Evolutionary conservation across 2,113 vertebrate genomes (phyloP).

Genomic region (Periophthalmus modestus): DNA sequence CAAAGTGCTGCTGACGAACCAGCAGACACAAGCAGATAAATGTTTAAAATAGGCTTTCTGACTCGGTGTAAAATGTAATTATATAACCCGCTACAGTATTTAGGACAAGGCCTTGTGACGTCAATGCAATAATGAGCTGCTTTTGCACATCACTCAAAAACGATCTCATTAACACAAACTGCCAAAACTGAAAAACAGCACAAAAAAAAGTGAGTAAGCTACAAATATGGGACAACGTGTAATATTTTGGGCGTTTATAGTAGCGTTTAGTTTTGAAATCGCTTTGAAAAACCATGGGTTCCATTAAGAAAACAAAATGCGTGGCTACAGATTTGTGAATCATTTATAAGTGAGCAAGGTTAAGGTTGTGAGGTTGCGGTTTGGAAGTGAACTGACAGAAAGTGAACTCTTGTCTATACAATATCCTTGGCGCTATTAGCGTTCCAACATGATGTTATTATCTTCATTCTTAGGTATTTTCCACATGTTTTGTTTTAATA

Average conservation of each 20-base stretch:
- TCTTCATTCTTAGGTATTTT: neutral
- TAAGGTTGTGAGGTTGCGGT: constrained; percentile 31
- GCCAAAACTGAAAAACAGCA: constrained; percentile 7
- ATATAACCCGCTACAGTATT: constrained; percentile 29
- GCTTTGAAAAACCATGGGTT: neutral
- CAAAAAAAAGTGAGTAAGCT: neutral
- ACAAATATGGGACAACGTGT: neutral
- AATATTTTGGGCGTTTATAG: too few species aligned
- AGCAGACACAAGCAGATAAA: constrained; percentile 19
- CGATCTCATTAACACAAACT: constrained; percentile 18
- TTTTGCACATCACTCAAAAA: constrained; percentile 12
- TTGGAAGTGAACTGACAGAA: constrained; percentile 5
- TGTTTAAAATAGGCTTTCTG: constrained; percentile 28
- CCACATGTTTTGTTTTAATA: too few species aligned
- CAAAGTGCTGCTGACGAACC: constrained; percentile 17
- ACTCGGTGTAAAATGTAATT: constrained; percentile 28
- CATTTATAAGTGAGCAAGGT: constrained; percentile 42
- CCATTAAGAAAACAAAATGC: constrained; percentile 12
- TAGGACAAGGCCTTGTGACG: constrained; percentile 16
- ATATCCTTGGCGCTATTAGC: neutral
- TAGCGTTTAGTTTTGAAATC: neutral
- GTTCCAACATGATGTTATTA: too few species aligned
- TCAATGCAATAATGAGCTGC: constrained; percentile 20
- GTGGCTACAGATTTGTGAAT: constrained; percentile 41
- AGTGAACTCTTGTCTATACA: neutral